Conservation (phyloP, 2,797 vertebrate genomes). For the Octomys mimax region DNA sequence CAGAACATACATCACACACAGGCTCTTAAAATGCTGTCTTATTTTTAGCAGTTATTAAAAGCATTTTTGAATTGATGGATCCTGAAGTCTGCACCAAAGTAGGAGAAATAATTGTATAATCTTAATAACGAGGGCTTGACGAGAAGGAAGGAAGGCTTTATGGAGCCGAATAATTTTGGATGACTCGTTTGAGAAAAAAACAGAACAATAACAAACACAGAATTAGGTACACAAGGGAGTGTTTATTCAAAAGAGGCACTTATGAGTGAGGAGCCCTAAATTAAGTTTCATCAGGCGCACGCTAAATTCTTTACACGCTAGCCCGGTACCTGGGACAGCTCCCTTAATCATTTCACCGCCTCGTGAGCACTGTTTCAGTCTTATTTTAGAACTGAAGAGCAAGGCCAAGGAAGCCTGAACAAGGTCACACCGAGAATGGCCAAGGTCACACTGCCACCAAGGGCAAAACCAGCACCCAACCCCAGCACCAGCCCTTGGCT, state of each 20-base stretch:
- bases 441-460: background rate
- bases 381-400: background rate
- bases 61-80: conserved; percentile 46
- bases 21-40: conserved; percentile 43
- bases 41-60: conserved; percentile 58
- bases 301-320: background rate
- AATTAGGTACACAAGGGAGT: background rate
- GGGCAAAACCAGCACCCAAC: background rate
- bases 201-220: background rate
- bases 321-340: background rate
- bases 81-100: conserved; percentile 23
- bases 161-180: background rate
- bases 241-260: background rate
- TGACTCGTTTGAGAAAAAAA: background rate
- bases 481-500: background rate
- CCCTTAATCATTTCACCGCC: background rate
- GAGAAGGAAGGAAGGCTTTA: background rate
- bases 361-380: background rate
- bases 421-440: background rate
- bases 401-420: background rate
- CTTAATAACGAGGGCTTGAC: background rate
- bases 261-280: background rate
- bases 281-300: background rate
- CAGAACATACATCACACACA: conserved; percentile 28
- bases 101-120: background rate